Percentiles rank a stretch among this genome's conserved stretches.
phyloP scores from a whole-genome alignment of 1,140 invertebrate genomes.

The Heliconius melpomene region DNA sequence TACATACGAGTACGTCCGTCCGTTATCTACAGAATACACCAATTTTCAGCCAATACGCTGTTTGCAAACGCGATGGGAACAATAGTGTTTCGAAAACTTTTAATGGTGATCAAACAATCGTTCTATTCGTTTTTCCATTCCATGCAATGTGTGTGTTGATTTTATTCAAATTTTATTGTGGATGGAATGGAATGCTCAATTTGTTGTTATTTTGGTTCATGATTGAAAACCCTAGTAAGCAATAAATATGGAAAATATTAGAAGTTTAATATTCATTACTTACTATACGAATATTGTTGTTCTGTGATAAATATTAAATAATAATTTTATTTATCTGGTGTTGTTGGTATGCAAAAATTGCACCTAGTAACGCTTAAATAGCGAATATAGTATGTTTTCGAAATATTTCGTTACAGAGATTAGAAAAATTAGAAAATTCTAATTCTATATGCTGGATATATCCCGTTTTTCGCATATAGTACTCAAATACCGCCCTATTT shows the following conservation, averaged over 20 bases:
- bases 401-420: no score
- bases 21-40: not conserved
- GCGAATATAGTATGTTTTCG: no score
- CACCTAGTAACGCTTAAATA: no score
- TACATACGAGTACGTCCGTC: not conserved
- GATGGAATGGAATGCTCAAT: conserved; percentile 17
- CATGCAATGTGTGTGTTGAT: conserved; percentile 21
- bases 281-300: no score
- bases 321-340: no score
- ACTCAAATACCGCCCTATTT: no score
- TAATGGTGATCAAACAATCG: conserved; percentile 71
- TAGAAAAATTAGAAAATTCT: no score
- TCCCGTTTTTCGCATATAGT: no score
- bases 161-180: conserved; percentile 27
- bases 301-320: no score
- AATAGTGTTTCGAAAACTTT: conserved; percentile 69
- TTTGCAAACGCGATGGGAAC: conserved; percentile 32
- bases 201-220: not conserved
- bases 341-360: no score
- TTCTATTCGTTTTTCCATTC: conserved; percentile 45
- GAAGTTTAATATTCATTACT: no score
- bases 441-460: no score
- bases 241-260: not conserved
- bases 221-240: not conserved
- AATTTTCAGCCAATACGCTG: conserved; percentile 11